phyloP scores from a whole-genome alignment of 2,113 vertebrate species.

The Danio rerio region DNA sequence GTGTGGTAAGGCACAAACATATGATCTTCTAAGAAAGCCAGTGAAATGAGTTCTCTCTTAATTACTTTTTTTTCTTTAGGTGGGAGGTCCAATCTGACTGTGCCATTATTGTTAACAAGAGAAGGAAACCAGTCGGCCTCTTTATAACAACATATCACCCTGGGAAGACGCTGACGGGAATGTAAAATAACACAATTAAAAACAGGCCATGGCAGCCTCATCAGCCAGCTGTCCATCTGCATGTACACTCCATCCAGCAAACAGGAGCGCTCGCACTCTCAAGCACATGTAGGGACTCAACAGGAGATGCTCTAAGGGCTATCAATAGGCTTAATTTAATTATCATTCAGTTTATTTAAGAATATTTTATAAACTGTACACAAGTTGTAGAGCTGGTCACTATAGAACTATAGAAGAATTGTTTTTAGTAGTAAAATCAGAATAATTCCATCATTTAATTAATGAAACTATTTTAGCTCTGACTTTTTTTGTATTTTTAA shows the following conservation, averaged over 20 bases:
- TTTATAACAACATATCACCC: slow-evolving; percentile 75
- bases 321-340: not conserved
- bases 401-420: no score
- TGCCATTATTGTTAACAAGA: slow-evolving; percentile 79
- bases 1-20: slow-evolving; percentile 77
- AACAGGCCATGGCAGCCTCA: slow-evolving; percentile 55
- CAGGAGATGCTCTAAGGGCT: not conserved
- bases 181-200: slow-evolving; percentile 80
- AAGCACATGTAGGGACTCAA: slow-evolving; percentile 25
- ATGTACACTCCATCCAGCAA: not conserved
- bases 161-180: slow-evolving; percentile 69
- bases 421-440: no score
- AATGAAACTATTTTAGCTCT: no score
- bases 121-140: slow-evolving; percentile 59
- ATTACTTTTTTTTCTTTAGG: slow-evolving; percentile 9
- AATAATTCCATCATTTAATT: no score
- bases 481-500: no score
- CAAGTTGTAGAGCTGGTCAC: no score
- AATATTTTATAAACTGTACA: not conserved
- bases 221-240: slow-evolving; percentile 43
- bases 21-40: slow-evolving; percentile 52
- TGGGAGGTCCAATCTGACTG: slow-evolving; percentile 69
- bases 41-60: slow-evolving; percentile 10
- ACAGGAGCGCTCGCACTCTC: not conserved
- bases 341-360: not conserved